These are phyloP conservation scores for Cantharis nigra DNA, from an alignment of 2,888 invertebrate species.

Conservation along the genomic window DNA sequence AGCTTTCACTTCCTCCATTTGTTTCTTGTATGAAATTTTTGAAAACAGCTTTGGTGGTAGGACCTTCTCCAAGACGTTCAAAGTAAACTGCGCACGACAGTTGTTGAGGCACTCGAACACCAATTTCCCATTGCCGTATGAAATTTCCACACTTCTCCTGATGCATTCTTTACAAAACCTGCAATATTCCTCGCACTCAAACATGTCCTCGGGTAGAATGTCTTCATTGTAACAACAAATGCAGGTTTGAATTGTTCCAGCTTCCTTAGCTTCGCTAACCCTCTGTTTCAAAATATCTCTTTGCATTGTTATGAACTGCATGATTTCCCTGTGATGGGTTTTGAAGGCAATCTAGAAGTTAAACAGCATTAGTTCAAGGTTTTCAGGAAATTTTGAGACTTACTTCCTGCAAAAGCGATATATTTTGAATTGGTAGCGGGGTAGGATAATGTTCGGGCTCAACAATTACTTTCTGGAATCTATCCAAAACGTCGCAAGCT, in stretches of 20 bases:
- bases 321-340: neutral
- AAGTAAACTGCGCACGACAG: neutral
- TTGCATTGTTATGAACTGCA: neutral
- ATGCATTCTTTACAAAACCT: neutral
- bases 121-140: neutral
- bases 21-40: conserved; percentile 56
- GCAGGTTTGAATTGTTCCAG: neutral
- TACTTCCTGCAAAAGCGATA: neutral
- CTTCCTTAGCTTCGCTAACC: neutral
- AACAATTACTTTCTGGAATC: neutral
- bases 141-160: neutral
- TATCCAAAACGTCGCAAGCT: neutral
- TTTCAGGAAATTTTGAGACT: neutral
- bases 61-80: conserved; percentile 42
- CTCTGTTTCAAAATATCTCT: neutral
- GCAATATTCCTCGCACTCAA: neutral
- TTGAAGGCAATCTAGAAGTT: neutral
- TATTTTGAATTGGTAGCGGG: neutral
- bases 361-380: neutral
- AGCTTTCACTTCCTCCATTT: conserved; percentile 58
- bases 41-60: conserved; percentile 56
- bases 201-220: neutral
- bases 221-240: neutral
- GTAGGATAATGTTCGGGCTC: neutral
- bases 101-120: neutral